Percentiles rank a stretch among this genome's conserved stretches.
Evolutionary conservation across 2,113 vertebrate species (phyloP).

Genomic region (Oreochromis niloticus): DNA sequence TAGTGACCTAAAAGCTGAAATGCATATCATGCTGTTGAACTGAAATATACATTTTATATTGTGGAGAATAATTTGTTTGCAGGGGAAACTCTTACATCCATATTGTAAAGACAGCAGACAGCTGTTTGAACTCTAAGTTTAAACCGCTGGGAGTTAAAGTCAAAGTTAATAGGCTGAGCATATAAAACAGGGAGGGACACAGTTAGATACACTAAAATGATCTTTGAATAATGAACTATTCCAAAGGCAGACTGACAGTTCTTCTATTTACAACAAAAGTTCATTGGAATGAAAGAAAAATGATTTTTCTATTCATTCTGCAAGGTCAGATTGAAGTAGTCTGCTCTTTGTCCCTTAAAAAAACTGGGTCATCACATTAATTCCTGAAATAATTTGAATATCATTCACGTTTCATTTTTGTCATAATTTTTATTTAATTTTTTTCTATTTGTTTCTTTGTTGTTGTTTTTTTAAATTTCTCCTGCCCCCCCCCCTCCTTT

Average conservation of each 20-base stretch:
- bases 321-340: not conserved
- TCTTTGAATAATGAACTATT: not conserved
- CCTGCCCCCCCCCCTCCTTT: not conserved
- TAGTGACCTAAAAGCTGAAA: not conserved
- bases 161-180: not conserved
- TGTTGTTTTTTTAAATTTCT: not conserved
- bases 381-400: not conserved
- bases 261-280: not conserved
- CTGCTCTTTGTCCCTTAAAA: not conserved
- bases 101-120: not conserved
- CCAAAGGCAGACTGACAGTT: not conserved
- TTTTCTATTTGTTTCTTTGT: not conserved
- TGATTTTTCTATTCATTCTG: not conserved
- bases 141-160: rapidly evolving
- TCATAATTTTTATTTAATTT: not conserved
- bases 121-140: not conserved
- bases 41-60: not conserved
- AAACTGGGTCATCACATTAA: not conserved
- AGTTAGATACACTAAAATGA: not conserved
- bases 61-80: not conserved
- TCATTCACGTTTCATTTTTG: conserved; percentile 14
- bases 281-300: not conserved
- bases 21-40: not conserved
- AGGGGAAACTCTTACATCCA: not conserved
- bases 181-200: not conserved